Conservation (phyloP, 2,888 invertebrate species). For the Ischnura elegans region DNA sequence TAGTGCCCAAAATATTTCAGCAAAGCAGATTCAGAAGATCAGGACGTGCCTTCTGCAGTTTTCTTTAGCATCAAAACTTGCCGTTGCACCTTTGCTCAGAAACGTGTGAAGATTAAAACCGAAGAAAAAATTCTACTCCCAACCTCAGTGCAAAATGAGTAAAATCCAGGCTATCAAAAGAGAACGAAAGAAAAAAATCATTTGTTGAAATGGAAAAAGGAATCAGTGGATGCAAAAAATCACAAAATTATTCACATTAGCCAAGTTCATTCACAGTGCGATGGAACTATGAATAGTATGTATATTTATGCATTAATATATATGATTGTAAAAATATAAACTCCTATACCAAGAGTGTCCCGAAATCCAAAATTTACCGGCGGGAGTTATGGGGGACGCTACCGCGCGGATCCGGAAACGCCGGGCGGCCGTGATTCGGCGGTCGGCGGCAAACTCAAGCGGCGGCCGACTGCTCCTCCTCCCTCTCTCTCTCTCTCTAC, state of each 20-base stretch:
- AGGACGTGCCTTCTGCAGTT: neutral
- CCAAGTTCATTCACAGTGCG: neutral
- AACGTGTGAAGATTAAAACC: neutral
- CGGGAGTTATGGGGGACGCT: neutral
- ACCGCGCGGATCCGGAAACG: neutral
- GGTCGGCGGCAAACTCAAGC: neutral
- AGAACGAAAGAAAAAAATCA: neutral
- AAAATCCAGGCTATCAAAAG: neutral
- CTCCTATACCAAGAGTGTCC: neutral
- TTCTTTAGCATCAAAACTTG: no score
- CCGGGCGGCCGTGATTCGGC: neutral
- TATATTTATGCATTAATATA: no score
- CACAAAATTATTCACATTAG: neutral
- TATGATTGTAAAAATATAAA: neutral
- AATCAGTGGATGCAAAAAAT: neutral
- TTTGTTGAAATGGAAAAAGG: neutral
- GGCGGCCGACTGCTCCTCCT: no score
- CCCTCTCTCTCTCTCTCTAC: no score
- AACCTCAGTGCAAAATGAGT: neutral
- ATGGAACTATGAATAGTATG: no score
- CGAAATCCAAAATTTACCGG: neutral
- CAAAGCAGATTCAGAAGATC: neutral
- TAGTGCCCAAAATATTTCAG: neutral
- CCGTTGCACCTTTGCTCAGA: neutral
- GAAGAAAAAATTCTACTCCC: neutral